Evolutionary conservation across 2,797 vertebrate species (phyloP), one percentile per base, ranked within the genome.

Genomic region (Ataeniobius toweri): DNA sequence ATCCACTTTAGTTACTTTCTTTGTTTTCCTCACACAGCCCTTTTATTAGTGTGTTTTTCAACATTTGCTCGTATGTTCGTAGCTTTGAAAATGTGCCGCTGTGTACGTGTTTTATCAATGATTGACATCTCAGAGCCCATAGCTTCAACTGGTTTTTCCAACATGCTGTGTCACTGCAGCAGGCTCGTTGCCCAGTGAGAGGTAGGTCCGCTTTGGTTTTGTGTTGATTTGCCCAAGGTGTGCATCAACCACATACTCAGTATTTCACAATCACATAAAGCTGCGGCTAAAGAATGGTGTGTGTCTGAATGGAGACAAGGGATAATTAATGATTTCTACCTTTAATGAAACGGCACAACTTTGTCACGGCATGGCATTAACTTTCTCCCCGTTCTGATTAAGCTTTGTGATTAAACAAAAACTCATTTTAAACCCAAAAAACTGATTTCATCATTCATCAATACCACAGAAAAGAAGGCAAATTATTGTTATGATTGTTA

Each of bases 181-280:
- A 77, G 94, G 94, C 93, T 12, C 4, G 0, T 4, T 85, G 87
- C 93, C 93, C 89, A 83, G 79, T 46, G 71, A 55, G 75, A 84
- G 76, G 77, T 61, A 63, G 75, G 48, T 76, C 75, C 61, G 55
- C 77, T 82, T 74, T 58, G 77, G 79, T 81, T 85, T 75, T 39
- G 81, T 78, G 83, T 91, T 88, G 59, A 89, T 95, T 94, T 93
- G 88, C 88, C 80, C 78, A 94, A 93, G 94, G 93, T 92, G 93
- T 92, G 90, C 55, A 26, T 80, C 79, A 74, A 72, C 84, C 73
- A 69, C 80, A 73, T 85, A 73, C 41, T 69, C 22, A 0, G 56
- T 14, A 82, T 93, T 89, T 84, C 86, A 74, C 85, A 93, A 91
- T 65, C 84, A 58, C 36, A 39, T 12, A 39, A 67, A 59, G 28